Conservation (phyloP, 2,888 invertebrate species). For the Microplitis deprimator region DNA sequence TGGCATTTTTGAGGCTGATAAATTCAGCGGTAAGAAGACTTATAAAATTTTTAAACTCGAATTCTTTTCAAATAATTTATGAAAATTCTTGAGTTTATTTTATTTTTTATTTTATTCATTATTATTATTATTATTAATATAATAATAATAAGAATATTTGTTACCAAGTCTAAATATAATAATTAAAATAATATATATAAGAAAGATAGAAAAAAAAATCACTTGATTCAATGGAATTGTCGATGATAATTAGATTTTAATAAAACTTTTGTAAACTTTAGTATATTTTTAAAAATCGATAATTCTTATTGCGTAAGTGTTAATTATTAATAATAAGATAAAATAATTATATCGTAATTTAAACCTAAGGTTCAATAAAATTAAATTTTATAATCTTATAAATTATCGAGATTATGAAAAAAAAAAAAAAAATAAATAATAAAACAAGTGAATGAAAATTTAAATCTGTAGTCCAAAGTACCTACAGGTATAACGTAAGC, state of each 20-base stretch:
- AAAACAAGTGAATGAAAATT: background rate
- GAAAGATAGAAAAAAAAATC: background rate
- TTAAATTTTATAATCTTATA: constrained; percentile 6
- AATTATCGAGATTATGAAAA: constrained; percentile 41
- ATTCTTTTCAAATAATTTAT: background rate
- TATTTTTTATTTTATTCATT: constrained; percentile 21
- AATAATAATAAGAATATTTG: background rate
- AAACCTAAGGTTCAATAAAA: background rate
- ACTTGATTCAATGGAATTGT: constrained; percentile 11
- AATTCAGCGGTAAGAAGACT: background rate
- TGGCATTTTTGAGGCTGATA: background rate
- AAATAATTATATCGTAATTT: background rate
- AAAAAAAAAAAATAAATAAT: background rate
- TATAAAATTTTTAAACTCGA: background rate
- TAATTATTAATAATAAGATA: constrained; percentile 3
- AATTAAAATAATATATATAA: background rate
- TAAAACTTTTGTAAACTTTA: constrained; percentile 18
- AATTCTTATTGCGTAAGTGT: constrained; percentile 18
- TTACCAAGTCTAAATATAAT: constrained; percentile 1
- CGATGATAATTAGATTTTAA: background rate
- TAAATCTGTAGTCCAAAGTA: constrained; percentile 68
- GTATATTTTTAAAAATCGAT: constrained; percentile 23
- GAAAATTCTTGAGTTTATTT: background rate
- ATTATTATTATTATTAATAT: constrained; percentile 5
- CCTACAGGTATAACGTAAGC: constrained; percentile 62